Evolutionary conservation across 2,888 invertebrate genomes (phyloP), one percentile per base, ranked within the genome.

Genomic region (Drosophila histrio): DNA sequence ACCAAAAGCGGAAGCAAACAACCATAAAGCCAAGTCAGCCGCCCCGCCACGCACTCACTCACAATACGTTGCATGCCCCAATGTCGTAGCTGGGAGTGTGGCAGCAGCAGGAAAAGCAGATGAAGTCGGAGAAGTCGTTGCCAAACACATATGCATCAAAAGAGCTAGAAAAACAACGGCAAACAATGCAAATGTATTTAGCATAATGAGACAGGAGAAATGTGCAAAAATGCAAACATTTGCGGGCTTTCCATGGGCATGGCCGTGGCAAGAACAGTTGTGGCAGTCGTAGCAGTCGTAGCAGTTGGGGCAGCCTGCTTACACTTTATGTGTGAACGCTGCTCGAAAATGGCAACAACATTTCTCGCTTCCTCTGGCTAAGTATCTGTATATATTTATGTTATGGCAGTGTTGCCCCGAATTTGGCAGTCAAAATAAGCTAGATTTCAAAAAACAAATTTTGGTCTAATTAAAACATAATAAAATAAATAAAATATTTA

Each of bases 161-260:
- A 87, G 75, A 89, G 88, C 88, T 87, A 87, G 83, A 87, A 88
- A 88, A 89, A 85, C 88, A 88, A 88, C 87, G 77, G 68, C 88
- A 89, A 89, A 86, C 89, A 89, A 89, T 88, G 89, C 88, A 82
- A 87, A 89, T 88, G 89, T 89, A 89, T 89, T 87, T 87, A 87
- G 89, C 89, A 87, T 87, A 87, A 87, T 87, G 89, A 87, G 87
- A 89, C 89, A 89, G 88, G 86, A 87, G 87, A 89, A 89, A 87
- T 89, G 89, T 89, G 89, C 88, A 88, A 84, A 89, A 84, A 84
- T 84, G 89, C 88, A 87, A 84, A 81, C 84, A 84, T 87, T 89
- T 84, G 84, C 61, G 83, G 84, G 71, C 77, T 54, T 43, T 57
- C 62, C 61, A 56, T 60, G 54, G 57, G 61, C 36, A 61, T 21